A percentile compares a stretch with the other conserved stretches of the same genome.
These are phyloP conservation scores for Drosophila kanekoi DNA, from an alignment of 2,888 invertebrate species.

Conservation along the genomic window DNA sequence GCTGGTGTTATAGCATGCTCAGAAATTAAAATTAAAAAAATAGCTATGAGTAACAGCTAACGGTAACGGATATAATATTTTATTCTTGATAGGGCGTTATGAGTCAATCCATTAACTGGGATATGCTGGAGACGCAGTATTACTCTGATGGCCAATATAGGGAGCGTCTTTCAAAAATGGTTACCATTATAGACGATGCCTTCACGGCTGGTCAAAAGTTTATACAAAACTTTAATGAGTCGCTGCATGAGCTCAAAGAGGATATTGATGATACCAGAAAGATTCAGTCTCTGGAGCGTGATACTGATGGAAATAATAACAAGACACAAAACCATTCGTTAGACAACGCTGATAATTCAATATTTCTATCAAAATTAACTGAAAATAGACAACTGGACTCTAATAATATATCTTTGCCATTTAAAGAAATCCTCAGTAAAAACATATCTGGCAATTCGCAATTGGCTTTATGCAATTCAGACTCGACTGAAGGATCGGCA, in stretches of 20 bases:
- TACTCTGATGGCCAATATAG: constrained; percentile 92
- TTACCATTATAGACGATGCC: constrained; percentile 91
- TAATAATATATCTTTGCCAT: constrained; percentile 35
- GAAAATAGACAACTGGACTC: constrained; percentile 36
- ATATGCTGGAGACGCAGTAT: constrained; percentile 94
- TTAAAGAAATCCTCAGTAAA: constrained; percentile 34
- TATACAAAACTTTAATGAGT: constrained; percentile 88
- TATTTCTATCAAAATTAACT: constrained; percentile 63
- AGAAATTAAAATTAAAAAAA: neutral
- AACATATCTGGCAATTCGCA: constrained; percentile 33
- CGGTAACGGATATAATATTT: neutral
- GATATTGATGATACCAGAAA: constrained; percentile 82
- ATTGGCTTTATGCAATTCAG: constrained; percentile 11
- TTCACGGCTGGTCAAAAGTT: constrained; percentile 91
- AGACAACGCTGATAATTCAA: constrained; percentile 50
- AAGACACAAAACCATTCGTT: constrained; percentile 22
- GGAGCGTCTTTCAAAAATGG: constrained; percentile 94
- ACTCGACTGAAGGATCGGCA: constrained; percentile 57
- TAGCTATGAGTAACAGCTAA: neutral
- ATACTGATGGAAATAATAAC: constrained; percentile 26
- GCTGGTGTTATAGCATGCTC: neutral
- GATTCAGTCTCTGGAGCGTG: constrained; percentile 44
- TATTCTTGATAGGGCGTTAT: constrained; percentile 91
- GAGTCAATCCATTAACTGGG: constrained; percentile 98
- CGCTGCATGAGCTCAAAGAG: constrained; percentile 85